Base-by-base conservation (phyloP, 2,113 vertebrate species). In the Cairina moschata region DNA sequence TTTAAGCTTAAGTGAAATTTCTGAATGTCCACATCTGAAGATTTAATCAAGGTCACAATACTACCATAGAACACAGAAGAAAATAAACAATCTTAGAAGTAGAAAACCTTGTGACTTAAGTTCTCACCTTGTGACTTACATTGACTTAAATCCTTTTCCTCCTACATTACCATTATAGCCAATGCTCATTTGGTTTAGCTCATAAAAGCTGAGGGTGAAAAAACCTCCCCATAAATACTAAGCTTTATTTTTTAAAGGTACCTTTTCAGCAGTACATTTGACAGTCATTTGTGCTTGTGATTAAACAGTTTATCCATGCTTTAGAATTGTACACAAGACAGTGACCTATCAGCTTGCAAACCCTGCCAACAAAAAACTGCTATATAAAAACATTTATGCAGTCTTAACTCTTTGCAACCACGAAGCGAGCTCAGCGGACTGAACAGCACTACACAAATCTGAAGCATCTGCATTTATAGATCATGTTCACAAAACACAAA, bases 381-480 rank as follows among this genome's bases (percentile, higher is more conserved):
- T 76, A 36, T 2, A 58, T 40, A 78, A 59, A 46, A 82, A 17
- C 38, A 46, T 32, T 54, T 50, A 48, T 14, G 31, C 42, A 80
- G 29, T 62, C 82, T 80, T 74, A 91, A 66, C 15, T 34, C 40
- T 55, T 56, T 65, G 18, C 60, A n/a, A 59, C 5, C 1, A 28
- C 50, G 29, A 11, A 93, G 11, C 16, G 86, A 93, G 77, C 86
- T 29, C 26, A 77, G 50, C 48, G 94, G 36, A 42, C 4, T 5
- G 29, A 65, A n/a, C 21, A 84, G 31, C 56, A 74, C 6, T 55
- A n/a, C 6, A 62, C 3, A 4, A 84, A 76, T 31, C 5, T 2
- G 69, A 91, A 82, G 40, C 20, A 62, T 13, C 16, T 68, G 55
- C n/a, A 79, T 48, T 87, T 58, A 72, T 21, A 92, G 63, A 92